Evolutionary conservation across 2,797 vertebrate species (phyloP).

Genomic region (Coluber constrictor): DNA sequence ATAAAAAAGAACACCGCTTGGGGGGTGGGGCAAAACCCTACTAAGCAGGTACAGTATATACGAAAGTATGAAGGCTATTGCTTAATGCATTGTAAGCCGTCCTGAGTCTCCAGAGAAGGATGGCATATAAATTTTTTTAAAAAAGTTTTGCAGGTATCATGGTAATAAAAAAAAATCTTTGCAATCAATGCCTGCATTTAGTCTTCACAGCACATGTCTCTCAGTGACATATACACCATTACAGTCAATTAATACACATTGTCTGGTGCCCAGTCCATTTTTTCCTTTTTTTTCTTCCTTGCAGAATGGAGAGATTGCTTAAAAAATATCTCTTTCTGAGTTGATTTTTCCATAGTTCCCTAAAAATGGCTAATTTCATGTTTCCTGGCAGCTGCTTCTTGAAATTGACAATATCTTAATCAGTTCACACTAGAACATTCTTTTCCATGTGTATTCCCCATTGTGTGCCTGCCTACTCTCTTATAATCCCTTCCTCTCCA

Average conservation of each 20-base stretch:
- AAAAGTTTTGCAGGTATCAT: background rate
- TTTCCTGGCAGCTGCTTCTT: background rate
- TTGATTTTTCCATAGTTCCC: background rate
- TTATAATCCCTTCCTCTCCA: background rate
- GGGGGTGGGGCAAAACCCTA: too few relatives aligned
- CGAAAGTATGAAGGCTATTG: too few relatives aligned
- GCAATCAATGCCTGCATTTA: background rate
- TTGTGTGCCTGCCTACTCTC: background rate
- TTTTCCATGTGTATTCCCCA: background rate
- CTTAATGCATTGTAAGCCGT: too few relatives aligned
- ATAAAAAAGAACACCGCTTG: too few relatives aligned
- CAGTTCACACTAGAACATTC: background rate
- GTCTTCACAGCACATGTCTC: background rate
- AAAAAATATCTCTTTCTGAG: background rate
- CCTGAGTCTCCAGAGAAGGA: too few relatives aligned
- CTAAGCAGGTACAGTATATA: too few relatives aligned
- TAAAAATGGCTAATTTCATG: background rate
- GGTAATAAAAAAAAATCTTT: background rate
- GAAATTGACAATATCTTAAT: background rate
- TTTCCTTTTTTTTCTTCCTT: rapidly evolving
- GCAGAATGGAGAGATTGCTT: background rate
- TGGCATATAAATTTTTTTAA: too few relatives aligned
- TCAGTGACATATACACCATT: background rate
- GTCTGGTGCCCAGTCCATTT: background rate
- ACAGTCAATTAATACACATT: background rate